Conservation (phyloP, 1,140 invertebrate genomes). For the Tetragnatha versicolor region DNA sequence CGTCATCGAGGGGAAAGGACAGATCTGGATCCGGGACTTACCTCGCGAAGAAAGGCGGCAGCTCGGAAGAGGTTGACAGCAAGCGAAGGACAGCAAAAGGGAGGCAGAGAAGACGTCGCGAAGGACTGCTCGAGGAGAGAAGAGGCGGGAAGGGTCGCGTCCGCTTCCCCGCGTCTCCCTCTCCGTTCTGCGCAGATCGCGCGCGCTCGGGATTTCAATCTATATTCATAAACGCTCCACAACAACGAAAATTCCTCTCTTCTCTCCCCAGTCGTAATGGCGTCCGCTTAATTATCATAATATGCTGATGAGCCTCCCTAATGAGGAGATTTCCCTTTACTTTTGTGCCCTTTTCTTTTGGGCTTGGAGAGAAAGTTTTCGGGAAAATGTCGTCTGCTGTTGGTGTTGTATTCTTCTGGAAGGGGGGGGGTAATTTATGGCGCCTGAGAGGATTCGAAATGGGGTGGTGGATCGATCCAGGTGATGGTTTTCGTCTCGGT, state of each 20-base stretch:
- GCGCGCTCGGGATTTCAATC: slow-evolving; percentile 36
- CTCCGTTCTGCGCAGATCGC: slow-evolving; percentile 34
- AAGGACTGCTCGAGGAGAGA: neutral
- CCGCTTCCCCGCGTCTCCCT: neutral
- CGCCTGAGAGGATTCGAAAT: too few relatives aligned
- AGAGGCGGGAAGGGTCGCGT: neutral
- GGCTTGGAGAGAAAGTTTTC: neutral
- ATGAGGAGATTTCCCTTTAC: neutral
- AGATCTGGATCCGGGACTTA: too few relatives aligned
- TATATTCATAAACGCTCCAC: slow-evolving; percentile 54
- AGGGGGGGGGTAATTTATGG: slow-evolving; percentile 2
- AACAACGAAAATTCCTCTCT: slow-evolving; percentile 27
- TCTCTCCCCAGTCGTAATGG: slow-evolving; percentile 20
- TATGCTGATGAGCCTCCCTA: slow-evolving; percentile 45
- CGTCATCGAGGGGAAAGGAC: too few relatives aligned
- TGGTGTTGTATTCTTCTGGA: too few relatives aligned
- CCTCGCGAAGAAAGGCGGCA: too few relatives aligned
- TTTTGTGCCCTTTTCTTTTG: neutral
- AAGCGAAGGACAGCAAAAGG: too few relatives aligned
- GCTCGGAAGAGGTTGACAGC: too few relatives aligned
- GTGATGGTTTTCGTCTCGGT: too few relatives aligned
- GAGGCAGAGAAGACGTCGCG: too few relatives aligned
- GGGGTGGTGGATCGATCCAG: too few relatives aligned
- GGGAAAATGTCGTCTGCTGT: neutral
- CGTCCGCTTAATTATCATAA: slow-evolving; percentile 52